Evolutionary conservation across 2,888 invertebrate species (phyloP).

Genomic region (Gastrophysa polygoni): DNA sequence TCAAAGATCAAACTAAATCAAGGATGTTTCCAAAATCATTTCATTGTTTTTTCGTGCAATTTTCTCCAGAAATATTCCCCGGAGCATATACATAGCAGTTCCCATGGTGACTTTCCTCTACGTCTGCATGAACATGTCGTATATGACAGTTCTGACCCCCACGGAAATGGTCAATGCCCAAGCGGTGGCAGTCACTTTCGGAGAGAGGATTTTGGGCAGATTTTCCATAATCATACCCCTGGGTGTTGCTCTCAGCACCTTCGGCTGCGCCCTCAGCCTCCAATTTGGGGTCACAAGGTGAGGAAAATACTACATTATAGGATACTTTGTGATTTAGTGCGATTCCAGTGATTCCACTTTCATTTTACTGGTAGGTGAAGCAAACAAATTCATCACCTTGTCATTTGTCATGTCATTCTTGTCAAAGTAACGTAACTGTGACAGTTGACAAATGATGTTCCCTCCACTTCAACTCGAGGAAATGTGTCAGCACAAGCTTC

Average conservation of each 20-base stretch:
- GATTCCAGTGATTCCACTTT: not conserved
- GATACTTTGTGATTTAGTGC: too few relatives aligned
- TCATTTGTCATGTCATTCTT: too few relatives aligned
- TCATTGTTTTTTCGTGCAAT: not conserved
- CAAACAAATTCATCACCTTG: too few relatives aligned
- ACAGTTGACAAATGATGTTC: too few relatives aligned
- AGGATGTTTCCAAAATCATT: too few relatives aligned
- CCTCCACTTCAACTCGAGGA: too few relatives aligned
- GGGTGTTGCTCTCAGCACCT: conserved; percentile 78
- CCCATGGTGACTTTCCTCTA: conserved; percentile 81
- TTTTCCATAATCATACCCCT: conserved; percentile 73
- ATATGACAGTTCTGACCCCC: conserved; percentile 78
- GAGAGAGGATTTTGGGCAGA: conserved; percentile 68
- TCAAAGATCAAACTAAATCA: too few relatives aligned
- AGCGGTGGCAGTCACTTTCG: conserved; percentile 83
- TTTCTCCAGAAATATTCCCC: conserved; percentile 73
- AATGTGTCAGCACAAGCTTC: too few relatives aligned
- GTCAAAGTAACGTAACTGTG: too few relatives aligned
- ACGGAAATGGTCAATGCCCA: conserved; percentile 74
- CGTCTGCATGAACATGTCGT: conserved; percentile 85
- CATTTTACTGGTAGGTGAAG: too few relatives aligned
- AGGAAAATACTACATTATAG: not conserved
- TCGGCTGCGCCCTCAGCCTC: conserved; percentile 78
- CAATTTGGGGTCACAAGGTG: conserved; percentile 78
- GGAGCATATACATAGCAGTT: conserved; percentile 80